phyloP scores from a whole-genome alignment of 2,113 vertebrate genomes.

The Vidua chalybeata region DNA sequence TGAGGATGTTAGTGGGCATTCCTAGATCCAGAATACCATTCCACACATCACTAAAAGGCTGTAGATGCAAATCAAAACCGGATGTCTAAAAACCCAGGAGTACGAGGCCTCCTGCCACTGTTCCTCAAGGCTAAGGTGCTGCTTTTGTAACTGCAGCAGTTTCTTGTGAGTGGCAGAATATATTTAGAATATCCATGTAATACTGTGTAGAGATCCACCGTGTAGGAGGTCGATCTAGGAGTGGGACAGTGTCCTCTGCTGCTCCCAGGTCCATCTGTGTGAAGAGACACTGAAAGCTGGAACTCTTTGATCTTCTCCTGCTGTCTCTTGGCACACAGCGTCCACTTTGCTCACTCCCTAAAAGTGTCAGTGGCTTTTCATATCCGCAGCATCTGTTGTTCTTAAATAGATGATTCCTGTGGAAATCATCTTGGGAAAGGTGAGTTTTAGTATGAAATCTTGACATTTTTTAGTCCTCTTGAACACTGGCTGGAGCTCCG shows the following conservation, averaged over 20 bases:
- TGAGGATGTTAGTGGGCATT: not conserved
- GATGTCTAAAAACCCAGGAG: not conserved
- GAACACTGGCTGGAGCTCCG: not conserved
- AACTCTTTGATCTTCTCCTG: not conserved
- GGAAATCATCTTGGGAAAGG: not conserved
- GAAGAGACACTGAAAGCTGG: not conserved
- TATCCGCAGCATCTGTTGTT: not conserved
- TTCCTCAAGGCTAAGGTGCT: not conserved
- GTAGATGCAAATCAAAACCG: not conserved
- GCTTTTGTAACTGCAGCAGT: not conserved
- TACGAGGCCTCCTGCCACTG: not conserved
- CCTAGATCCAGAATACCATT: not conserved
- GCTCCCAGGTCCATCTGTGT: not conserved
- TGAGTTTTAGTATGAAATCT: not conserved
- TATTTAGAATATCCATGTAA: not conserved
- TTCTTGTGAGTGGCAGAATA: not conserved
- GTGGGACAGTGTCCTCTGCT: not conserved
- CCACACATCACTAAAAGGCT: not conserved
- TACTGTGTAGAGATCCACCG: not conserved
- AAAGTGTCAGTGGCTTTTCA: not conserved
- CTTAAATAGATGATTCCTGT: not conserved
- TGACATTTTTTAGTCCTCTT: not conserved
- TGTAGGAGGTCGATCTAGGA: not conserved
- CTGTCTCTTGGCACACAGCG: not conserved
- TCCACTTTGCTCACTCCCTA: not conserved